Conservation (phyloP, 2,888 invertebrate genomes). For the Drosophila mercatorum region DNA sequence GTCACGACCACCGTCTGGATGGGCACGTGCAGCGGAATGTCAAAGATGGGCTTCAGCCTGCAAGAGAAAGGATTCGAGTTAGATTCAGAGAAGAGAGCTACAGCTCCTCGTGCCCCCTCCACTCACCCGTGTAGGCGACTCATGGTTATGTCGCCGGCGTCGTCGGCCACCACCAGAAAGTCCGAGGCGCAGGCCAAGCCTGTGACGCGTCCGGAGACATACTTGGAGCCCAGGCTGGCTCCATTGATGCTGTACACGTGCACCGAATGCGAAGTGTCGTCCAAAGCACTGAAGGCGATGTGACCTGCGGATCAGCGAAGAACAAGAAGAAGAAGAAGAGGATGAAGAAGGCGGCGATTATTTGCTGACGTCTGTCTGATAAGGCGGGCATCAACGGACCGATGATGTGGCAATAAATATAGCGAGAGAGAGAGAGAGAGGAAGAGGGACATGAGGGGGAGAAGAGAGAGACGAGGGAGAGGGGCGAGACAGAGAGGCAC, state of each 20-base stretch:
- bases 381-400: constrained; percentile 10
- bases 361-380: constrained; percentile 35
- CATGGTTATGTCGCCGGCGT: constrained; percentile 86
- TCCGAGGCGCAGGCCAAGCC: constrained; percentile 85
- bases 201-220: constrained; percentile 85
- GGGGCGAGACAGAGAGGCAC: no score
- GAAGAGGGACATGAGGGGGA: no score
- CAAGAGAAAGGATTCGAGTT: constrained; percentile 22
- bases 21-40: constrained; percentile 86
- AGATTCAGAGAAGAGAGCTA: no score
- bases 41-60: constrained; percentile 85
- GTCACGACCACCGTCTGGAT: constrained; percentile 86
- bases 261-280: constrained; percentile 85
- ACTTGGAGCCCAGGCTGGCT: constrained; percentile 85
- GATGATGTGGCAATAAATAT: constrained; percentile 1
- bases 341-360: constrained; percentile 12
- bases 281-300: constrained; percentile 86
- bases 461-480: no score
- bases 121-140: constrained; percentile 85
- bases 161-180: constrained; percentile 85
- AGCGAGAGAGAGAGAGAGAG: no score
- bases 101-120: no score
- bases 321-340: neutral
- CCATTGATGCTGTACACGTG: constrained; percentile 86
- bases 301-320: constrained; percentile 84